phyloP scores from a whole-genome alignment of 35 echinoderm and acorn worm genomes.

The Ophioderma brevispina region DNA sequence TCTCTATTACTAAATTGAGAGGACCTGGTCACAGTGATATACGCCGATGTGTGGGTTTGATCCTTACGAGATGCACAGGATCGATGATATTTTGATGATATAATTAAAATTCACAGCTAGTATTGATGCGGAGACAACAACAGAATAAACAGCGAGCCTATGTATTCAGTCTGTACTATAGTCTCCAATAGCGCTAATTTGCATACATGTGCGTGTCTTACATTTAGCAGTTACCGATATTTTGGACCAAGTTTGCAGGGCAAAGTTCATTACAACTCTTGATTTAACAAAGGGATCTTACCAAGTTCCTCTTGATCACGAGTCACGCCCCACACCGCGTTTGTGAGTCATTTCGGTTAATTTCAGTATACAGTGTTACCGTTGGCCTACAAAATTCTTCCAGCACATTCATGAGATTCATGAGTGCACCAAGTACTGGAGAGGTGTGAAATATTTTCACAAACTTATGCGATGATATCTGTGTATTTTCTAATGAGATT shows the following conservation, averaged over 20 bases:
- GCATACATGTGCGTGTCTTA: too few species aligned
- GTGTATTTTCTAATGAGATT: not conserved
- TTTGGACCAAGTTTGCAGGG: slow-evolving; percentile 24
- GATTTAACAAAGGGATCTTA: slow-evolving; percentile 55
- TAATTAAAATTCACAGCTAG: too few species aligned
- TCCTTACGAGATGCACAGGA: too few species aligned
- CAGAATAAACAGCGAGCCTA: too few species aligned
- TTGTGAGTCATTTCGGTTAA: slow-evolving; percentile 30
- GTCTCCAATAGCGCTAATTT: too few species aligned
- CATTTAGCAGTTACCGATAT: too few species aligned
- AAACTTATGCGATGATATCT: slow-evolving; percentile 48
- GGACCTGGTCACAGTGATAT: too few species aligned
- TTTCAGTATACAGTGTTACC: slow-evolving; percentile 38
- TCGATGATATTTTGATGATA: too few species aligned
- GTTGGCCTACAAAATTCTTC: slow-evolving; percentile 34
- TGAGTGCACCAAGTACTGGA: slow-evolving; percentile 28
- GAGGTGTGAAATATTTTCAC: not conserved
- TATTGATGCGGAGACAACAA: too few species aligned
- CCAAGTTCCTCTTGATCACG: slow-evolving; percentile 37
- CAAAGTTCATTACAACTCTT: slow-evolving; percentile 42
- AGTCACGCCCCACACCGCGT: slow-evolving; percentile 22
- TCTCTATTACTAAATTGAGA: too few species aligned
- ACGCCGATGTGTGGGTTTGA: too few species aligned
- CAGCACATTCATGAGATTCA: slow-evolving; percentile 20
- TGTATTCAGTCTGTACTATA: too few species aligned